Conservation (phyloP, 2,888 invertebrate species). For the Orthosia incerta region DNA sequence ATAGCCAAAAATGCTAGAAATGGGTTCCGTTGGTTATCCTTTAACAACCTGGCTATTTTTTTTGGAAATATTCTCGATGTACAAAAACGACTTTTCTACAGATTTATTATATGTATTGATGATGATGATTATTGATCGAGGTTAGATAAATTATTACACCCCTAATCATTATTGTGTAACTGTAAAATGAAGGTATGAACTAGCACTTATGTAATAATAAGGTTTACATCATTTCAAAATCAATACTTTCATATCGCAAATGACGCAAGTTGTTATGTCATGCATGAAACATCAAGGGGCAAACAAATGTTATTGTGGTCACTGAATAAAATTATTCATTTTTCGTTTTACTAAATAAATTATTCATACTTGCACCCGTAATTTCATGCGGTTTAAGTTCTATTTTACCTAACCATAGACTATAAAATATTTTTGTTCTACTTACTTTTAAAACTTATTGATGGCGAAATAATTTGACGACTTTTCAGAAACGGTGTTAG, state of each 20-base stretch:
- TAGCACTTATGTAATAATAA: background rate
- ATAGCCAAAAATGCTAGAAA: too few species aligned
- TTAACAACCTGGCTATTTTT: too few species aligned
- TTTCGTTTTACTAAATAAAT: background rate
- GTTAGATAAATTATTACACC: too few species aligned
- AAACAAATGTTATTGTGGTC: conserved; percentile 11
- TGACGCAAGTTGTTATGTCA: conserved; percentile 43
- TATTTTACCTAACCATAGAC: background rate
- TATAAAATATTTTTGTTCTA: background rate
- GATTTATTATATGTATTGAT: too few species aligned
- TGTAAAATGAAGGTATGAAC: background rate
- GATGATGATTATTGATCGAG: too few species aligned
- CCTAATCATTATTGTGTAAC: conserved; percentile 7
- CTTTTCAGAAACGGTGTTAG: background rate
- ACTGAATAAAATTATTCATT: background rate
- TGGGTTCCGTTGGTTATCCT: too few species aligned
- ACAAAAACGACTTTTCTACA: too few species aligned
- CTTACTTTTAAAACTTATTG: background rate
- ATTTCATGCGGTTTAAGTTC: background rate
- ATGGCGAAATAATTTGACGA: background rate
- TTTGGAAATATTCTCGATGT: too few species aligned
- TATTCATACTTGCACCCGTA: conserved; percentile 10
- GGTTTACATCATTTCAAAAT: conserved; percentile 42
- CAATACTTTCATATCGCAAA: conserved; percentile 35
- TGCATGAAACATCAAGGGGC: conserved; percentile 30